A percentile compares a stretch with the other conserved stretches of the same genome.
Conservation (phyloP, 2,888 invertebrate species). For the Gari tellinella region DNA sequence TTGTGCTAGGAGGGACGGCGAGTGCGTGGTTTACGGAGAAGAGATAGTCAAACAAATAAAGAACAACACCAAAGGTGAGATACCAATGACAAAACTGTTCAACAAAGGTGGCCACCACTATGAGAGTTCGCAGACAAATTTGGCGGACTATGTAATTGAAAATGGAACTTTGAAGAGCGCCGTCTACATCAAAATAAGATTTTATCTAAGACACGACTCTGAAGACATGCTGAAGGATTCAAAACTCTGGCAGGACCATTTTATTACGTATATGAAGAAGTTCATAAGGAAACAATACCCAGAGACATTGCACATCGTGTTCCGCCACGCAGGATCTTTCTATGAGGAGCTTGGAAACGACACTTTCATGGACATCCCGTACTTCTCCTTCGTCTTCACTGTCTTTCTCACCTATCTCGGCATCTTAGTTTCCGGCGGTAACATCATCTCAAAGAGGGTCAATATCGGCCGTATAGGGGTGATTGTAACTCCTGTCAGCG, state of each 20-base stretch:
- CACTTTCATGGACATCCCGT: slow-evolving; percentile 41
- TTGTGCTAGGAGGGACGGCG: slow-evolving; percentile 35
- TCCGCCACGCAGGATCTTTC: slow-evolving; percentile 37
- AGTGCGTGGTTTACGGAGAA: slow-evolving; percentile 37
- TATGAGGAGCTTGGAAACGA: slow-evolving; percentile 45
- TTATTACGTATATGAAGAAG: slow-evolving; percentile 34
- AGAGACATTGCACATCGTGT: slow-evolving; percentile 27
- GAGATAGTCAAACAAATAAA: slow-evolving; percentile 25
- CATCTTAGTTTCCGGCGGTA: slow-evolving; percentile 43
- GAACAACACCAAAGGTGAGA: slow-evolving; percentile 11
- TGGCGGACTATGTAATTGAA: slow-evolving; percentile 23
- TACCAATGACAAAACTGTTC: not conserved
- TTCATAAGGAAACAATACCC: slow-evolving; percentile 33
- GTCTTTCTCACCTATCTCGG: slow-evolving; percentile 49
- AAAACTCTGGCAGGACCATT: slow-evolving; percentile 40
- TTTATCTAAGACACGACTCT: slow-evolving; percentile 44
- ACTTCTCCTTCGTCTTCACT: slow-evolving; percentile 45
- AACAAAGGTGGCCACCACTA: not conserved
- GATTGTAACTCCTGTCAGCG: slow-evolving; percentile 30
- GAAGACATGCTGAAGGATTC: slow-evolving; percentile 22
- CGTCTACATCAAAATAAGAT: slow-evolving; percentile 32
- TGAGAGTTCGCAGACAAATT: too few relatives aligned
- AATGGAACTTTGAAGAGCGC: slow-evolving; percentile 23
- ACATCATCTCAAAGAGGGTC: slow-evolving; percentile 40
- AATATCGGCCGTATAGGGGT: slow-evolving; percentile 41